A percentile compares a stretch with the other conserved stretches of the same genome.
Evolutionary conservation across 2,888 invertebrate species (phyloP).

Genomic region (Epirrhoe tristata): DNA sequence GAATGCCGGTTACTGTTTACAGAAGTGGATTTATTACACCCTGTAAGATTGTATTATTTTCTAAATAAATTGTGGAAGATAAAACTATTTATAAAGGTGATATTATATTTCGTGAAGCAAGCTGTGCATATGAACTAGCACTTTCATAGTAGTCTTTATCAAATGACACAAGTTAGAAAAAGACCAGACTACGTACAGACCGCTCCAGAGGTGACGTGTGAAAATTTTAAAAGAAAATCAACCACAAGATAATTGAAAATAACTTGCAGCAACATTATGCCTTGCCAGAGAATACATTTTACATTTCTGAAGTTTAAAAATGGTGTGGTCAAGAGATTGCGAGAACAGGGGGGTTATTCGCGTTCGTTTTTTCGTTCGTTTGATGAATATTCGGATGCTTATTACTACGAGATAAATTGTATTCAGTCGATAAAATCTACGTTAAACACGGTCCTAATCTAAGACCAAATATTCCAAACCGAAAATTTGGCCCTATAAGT

Average conservation of each 20-base stretch:
- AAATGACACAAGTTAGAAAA: constrained; percentile 9
- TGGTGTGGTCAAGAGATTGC: not conserved
- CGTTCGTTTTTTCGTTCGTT: no score
- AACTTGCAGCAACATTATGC: not conserved
- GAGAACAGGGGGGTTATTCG: no score
- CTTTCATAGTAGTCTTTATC: constrained; percentile 1
- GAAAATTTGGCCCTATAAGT: no score
- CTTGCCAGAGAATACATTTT: not conserved
- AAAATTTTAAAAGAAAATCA: not conserved
- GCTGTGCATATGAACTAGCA: not conserved
- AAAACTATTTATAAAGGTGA: not conserved
- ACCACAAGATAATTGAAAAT: not conserved
- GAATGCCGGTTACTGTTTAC: not conserved
- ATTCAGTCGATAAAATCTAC: no score
- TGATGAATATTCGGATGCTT: no score
- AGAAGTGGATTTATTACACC: not conserved
- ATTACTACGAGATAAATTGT: no score
- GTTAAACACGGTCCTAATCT: no score
- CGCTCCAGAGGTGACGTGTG: not conserved
- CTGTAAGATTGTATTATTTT: not conserved
- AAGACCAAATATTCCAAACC: no score
- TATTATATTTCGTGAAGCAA: not conserved
- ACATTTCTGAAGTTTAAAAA: not conserved
- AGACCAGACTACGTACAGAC: not conserved
- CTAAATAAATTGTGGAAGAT: not conserved